Conservation (phyloP, 2,113 vertebrate genomes). For the Eulemur macaco region DNA sequence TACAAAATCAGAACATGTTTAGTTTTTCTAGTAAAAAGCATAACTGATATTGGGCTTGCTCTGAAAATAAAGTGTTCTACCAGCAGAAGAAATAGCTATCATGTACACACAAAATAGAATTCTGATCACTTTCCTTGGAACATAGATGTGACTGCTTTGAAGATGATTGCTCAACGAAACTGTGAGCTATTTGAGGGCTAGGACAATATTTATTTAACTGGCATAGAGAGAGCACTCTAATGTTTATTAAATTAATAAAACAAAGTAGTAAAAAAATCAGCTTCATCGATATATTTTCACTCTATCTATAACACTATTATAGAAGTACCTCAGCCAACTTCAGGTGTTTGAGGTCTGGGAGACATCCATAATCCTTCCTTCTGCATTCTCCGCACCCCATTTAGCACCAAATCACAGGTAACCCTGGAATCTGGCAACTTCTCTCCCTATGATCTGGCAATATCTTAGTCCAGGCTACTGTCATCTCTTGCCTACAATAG, state of each 20-base stretch:
- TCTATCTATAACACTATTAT: not conserved
- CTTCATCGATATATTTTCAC: not conserved
- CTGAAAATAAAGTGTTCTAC: slow-evolving; percentile 30
- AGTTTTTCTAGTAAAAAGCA: slow-evolving; percentile 18
- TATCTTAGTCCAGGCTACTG: not conserved
- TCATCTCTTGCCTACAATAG: not conserved
- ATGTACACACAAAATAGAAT: not conserved
- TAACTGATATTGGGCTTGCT: slow-evolving; percentile 3
- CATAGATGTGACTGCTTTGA: not conserved
- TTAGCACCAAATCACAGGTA: not conserved
- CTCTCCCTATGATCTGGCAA: not conserved
- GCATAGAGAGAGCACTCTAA: not conserved
- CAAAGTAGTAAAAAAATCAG: not conserved
- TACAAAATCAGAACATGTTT: slow-evolving; percentile 53
- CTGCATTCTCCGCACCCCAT: not conserved
- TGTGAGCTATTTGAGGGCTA: not conserved
- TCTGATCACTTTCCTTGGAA: not conserved
- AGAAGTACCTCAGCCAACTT: not conserved
- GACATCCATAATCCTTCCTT: not conserved
- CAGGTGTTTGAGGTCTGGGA: not conserved
- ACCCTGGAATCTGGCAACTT: not conserved
- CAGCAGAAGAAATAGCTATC: not conserved
- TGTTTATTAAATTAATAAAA: not conserved
- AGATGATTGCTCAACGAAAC: not conserved
- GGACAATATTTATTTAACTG: not conserved